Base-by-base conservation (phyloP, 2,888 invertebrate genomes). In the Crocallis elinguaria region DNA sequence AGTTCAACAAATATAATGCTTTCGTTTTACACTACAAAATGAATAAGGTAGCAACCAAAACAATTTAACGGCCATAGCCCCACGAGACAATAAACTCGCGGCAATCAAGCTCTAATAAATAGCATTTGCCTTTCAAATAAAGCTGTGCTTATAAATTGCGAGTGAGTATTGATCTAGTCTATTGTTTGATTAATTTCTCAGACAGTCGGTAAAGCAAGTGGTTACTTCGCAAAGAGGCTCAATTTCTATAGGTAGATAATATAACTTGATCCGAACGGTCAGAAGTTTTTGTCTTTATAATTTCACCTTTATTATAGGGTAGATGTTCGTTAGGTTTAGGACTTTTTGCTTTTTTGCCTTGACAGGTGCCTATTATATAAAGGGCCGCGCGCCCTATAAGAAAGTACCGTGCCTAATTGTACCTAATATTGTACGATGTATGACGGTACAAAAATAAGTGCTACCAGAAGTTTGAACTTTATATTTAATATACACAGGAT, bases 261-360 rank as follows among this genome's bases (percentile, higher is more conserved):
- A 58, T 39, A 45, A 61, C 49, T 52, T 59, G 50, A 59, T 49
- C 48, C 36, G 32, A 45, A 49, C 44, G 51, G 49, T 29, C 30
- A 14, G 35, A 59, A 54, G 37, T 51, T 57, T 54, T 50, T 46
- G 39, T 42, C 46, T 54, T 52, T 55, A 51, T 55, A 54, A 57
- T 54, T 51, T 50, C 19, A 13, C 49, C 49, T 43, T 39, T 21
- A n/a, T 12, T 21, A 9, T 38, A 38, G 25, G 14, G 23, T 37
- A 7, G 21, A 12, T 19, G 19, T 12, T 12, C 4, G 27, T 27
- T n/a, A 1, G 14, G 16, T 27, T 9, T 7, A 17, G 9, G 3
- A 2, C n/a, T n/a, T 33, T 33, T 17, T 6, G 16, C 8, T 33
- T 16, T 7, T 33, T 19, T 19, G 19, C 6, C 6, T 19, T 19